phyloP scores from a whole-genome alignment of 2,888 invertebrate genomes.

The Oscheius sp. region DNA sequence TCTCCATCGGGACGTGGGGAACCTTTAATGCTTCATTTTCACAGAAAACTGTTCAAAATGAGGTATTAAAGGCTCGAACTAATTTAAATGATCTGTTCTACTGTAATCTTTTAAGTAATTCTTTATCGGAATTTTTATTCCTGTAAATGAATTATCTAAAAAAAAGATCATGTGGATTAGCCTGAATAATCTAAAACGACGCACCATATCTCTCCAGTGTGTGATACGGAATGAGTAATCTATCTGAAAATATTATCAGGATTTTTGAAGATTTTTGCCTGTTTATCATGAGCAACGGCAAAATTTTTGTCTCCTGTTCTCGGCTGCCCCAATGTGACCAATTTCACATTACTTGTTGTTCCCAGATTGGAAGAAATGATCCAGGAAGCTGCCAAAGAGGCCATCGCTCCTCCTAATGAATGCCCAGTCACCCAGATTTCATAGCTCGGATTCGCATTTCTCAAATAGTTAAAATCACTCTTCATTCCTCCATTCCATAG shows the following conservation, averaged over 20 bases:
- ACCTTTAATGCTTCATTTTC: too few relatives aligned
- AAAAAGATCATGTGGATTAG: neutral
- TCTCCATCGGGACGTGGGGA: slow-evolving; percentile 55
- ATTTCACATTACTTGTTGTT: slow-evolving; percentile 36
- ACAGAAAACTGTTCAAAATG: too few relatives aligned
- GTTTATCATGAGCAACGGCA: slow-evolving; percentile 47
- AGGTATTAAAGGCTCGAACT: too few relatives aligned
- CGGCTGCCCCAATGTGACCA: slow-evolving; percentile 63
- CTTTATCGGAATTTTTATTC: too few relatives aligned
- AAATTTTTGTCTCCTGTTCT: slow-evolving; percentile 56
- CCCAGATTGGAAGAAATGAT: slow-evolving; percentile 37
- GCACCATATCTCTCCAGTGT: slow-evolving; percentile 54
- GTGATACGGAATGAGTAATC: slow-evolving; percentile 13
- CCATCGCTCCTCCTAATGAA: slow-evolving; percentile 58
- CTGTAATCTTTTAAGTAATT: too few relatives aligned
- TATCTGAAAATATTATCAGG: neutral
- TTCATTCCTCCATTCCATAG: slow-evolving; percentile 60
- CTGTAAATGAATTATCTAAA: too few relatives aligned
- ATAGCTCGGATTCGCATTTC: slow-evolving; percentile 51
- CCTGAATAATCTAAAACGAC: too few relatives aligned
- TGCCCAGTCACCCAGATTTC: slow-evolving; percentile 58
- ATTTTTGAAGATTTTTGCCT: neutral
- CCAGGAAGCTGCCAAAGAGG: slow-evolving; percentile 52
- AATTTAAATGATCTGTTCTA: too few relatives aligned
- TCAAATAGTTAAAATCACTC: slow-evolving; percentile 45